phyloP scores from a whole-genome alignment of 1,140 invertebrate genomes.

The Lordiphosa mommai region DNA sequence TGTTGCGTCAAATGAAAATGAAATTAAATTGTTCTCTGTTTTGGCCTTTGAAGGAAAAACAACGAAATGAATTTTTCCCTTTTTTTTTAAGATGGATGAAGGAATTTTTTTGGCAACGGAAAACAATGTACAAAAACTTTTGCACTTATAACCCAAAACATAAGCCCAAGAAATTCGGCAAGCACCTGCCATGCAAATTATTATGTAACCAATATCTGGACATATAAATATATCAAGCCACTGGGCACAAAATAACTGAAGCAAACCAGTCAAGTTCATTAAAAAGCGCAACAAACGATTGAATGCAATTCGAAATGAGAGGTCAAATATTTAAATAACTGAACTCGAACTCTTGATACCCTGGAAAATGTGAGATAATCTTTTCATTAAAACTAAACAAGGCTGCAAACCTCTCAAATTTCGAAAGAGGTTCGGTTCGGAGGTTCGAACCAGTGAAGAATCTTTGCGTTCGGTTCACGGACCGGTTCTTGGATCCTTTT shows the following conservation, averaged over 20 bases:
- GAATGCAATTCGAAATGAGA: constrained; percentile 1
- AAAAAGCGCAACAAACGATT: constrained; percentile 21
- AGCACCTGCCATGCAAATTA: constrained; percentile 14
- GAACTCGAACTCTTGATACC: background rate
- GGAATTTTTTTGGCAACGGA: too few relatives aligned
- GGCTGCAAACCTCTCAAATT: too few relatives aligned
- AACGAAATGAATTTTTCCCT: background rate
- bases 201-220: constrained; percentile 31
- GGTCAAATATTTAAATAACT: background rate
- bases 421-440: too few relatives aligned
- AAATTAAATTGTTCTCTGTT: constrained; percentile 39
- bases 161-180: background rate
- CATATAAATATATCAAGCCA: background rate
- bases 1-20: constrained; percentile 26
- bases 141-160: background rate
- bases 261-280: constrained; percentile 24
- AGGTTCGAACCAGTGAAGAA: too few relatives aligned
- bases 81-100: too few relatives aligned
- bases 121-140: background rate
- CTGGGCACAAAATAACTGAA: background rate
- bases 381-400: too few relatives aligned
- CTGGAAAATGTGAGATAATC: background rate
- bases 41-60: constrained; percentile 12
- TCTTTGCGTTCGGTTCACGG: too few relatives aligned
- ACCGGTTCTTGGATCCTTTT: too few relatives aligned